These are phyloP conservation scores for Neolamprologus variostigma DNA, from an alignment of 2,113 vertebrate genomes.

Conservation along the genomic window DNA sequence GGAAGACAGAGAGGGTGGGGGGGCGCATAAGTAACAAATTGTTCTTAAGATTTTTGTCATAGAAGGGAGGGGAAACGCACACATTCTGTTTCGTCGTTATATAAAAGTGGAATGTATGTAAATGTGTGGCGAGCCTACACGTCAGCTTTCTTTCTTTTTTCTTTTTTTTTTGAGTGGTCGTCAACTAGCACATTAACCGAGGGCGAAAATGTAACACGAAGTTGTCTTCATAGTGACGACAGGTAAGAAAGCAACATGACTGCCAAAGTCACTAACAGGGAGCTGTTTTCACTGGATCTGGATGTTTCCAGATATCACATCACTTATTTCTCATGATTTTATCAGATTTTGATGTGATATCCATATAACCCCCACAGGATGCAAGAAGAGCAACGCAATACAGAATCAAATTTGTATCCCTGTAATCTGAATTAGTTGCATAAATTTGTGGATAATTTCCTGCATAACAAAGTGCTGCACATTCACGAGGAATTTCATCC, in stretches of 20 bases:
- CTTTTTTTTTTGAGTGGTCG: not conserved
- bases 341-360: not conserved
- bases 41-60: slow-evolving; percentile 30
- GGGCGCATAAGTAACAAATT: slow-evolving; percentile 41
- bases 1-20: not conserved
- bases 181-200: not conserved
- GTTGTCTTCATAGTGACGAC: not conserved
- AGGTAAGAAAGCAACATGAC: not conserved
- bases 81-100: not conserved
- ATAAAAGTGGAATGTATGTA: not conserved
- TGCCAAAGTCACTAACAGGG: not conserved
- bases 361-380: not conserved
- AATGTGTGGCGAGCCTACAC: not conserved
- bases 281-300: not conserved
- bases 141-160: not conserved
- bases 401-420: not conserved
- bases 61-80: not conserved
- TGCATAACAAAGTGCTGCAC: not conserved
- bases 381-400: not conserved
- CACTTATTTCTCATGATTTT: not conserved
- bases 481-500: not conserved
- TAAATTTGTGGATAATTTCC: not conserved
- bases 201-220: not conserved
- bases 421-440: not conserved
- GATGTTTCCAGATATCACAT: not conserved